Conservation (phyloP, 1,140 invertebrate genomes). For the Antheraea pernyi region DNA sequence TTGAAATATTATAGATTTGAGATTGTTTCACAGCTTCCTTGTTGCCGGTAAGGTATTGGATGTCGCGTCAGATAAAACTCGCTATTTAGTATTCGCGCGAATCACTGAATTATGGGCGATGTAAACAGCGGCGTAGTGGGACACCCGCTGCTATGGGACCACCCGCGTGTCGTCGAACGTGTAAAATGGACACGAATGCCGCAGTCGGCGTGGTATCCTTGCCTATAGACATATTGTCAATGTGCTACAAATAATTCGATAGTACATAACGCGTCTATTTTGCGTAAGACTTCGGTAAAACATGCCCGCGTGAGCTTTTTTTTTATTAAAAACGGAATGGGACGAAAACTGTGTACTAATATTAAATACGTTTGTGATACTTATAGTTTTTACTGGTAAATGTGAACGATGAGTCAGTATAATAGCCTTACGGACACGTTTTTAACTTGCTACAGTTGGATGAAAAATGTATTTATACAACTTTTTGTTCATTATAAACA, state of each 20-base stretch:
- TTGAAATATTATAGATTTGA: conserved; percentile 39
- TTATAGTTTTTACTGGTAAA: too few relatives aligned
- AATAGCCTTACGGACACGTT: neutral
- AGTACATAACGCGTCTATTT: too few relatives aligned
- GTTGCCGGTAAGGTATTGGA: conserved; percentile 52
- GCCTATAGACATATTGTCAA: neutral
- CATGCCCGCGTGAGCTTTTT: too few relatives aligned
- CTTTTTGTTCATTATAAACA: neutral
- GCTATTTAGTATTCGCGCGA: conserved; percentile 64
- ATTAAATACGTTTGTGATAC: too few relatives aligned
- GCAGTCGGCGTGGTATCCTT: conserved; percentile 19
- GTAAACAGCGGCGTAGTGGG: conserved; percentile 44
- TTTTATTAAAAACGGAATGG: too few relatives aligned
- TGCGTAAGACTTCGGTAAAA: too few relatives aligned
- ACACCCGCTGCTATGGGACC: conserved; percentile 59
- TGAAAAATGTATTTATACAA: neutral
- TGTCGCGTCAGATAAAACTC: conserved; percentile 55
- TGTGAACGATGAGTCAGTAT: too few relatives aligned
- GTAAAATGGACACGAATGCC: conserved; percentile 33
- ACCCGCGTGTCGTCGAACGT: conserved; percentile 49
- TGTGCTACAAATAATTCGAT: too few relatives aligned
- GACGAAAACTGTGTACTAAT: too few relatives aligned
- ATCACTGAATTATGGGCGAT: conserved; percentile 71
- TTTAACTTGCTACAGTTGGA: conserved; percentile 15
- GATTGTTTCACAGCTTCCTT: conserved; percentile 63